A percentile compares a stretch with the other conserved stretches of the same genome.
These are phyloP conservation scores for Ochropacha duplaris DNA, from an alignment of 2,888 invertebrate genomes.

Conservation along the genomic window DNA sequence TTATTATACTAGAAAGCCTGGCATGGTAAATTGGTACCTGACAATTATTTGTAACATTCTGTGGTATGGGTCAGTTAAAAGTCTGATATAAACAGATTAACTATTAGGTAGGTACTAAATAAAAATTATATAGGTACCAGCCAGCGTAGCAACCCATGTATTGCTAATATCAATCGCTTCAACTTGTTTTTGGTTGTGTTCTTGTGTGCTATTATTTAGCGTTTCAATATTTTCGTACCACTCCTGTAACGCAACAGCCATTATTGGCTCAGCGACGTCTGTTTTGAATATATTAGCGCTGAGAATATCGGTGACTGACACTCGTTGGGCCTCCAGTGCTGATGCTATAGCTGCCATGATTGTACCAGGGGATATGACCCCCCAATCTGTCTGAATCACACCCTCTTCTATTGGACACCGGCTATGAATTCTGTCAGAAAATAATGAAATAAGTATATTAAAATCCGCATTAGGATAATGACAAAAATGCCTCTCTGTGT, in stretches of 20 bases:
- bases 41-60: no score
- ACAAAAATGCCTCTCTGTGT: no score
- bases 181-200: conserved; percentile 26
- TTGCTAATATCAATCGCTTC: conserved; percentile 75
- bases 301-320: conserved; percentile 74
- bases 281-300: conserved; percentile 66
- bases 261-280: conserved; percentile 63
- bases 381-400: conserved; percentile 85
- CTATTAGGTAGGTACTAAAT: no score
- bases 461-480: no score
- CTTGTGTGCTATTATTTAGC: conserved; percentile 31
- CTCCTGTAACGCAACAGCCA: conserved; percentile 61
- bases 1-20: no score
- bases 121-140: conserved; percentile 58
- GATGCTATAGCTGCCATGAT: conserved; percentile 84
- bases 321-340: conserved; percentile 83
- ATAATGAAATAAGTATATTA: no score
- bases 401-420: conserved; percentile 86
- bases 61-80: no score
- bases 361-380: conserved; percentile 83
- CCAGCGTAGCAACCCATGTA: conserved; percentile 84
- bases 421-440: conserved; percentile 59
- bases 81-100: no score
- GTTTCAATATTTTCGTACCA: conserved; percentile 66
- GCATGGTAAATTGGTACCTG: no score